These are phyloP conservation scores for Drosophila pruinosa DNA, from an alignment of 1,140 invertebrate species.

Conservation along the genomic window DNA sequence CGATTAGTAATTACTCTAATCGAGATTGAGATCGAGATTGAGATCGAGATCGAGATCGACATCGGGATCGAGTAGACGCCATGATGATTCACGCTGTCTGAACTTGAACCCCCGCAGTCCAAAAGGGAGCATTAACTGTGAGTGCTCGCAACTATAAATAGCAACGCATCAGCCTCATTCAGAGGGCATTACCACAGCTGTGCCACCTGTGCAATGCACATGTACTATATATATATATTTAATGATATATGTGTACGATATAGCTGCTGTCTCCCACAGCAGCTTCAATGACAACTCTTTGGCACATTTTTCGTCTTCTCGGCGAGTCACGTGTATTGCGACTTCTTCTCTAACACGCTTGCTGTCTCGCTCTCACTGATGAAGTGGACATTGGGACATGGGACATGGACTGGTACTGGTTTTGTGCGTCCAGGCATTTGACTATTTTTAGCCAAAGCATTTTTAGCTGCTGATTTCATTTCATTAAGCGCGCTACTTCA, in stretches of 20 bases:
- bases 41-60: too few relatives aligned
- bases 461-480: constrained; percentile 79
- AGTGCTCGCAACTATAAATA: constrained; percentile 28
- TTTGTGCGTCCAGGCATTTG: constrained; percentile 40
- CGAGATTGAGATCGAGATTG: too few relatives aligned
- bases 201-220: constrained; percentile 9
- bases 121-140: constrained; percentile 25
- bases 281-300: background rate
- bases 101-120: constrained; percentile 33
- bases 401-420: constrained; percentile 30
- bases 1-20: constrained; percentile 32
- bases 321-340: constrained; percentile 56
- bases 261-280: background rate
- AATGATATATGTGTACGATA: background rate
- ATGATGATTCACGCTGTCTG: constrained; percentile 7
- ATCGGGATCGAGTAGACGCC: too few relatives aligned
- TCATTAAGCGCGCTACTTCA: constrained; percentile 50
- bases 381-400: too few relatives aligned
- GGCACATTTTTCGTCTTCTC: constrained; percentile 2
- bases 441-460: constrained; percentile 74
- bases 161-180: background rate
- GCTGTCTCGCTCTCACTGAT: background rate
- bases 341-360: background rate
- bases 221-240: background rate
- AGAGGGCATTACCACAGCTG: constrained; percentile 30